phyloP scores from a whole-genome alignment of 2,888 invertebrate genomes.

The Acronicta leporina region DNA sequence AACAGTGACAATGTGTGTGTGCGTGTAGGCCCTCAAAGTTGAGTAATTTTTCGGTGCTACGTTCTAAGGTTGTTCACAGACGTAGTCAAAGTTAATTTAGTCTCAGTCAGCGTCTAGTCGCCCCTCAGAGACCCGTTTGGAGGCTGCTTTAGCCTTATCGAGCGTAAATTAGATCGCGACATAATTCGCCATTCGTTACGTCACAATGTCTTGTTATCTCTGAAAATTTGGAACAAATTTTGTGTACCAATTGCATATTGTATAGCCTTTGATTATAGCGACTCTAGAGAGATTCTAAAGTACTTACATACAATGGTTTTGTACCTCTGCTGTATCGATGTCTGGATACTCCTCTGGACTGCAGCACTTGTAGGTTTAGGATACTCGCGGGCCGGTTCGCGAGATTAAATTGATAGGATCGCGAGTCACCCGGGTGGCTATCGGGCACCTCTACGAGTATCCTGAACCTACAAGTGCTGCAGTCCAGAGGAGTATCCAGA shows the following conservation, averaged over 20 bases:
- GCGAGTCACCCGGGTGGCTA: not conserved
- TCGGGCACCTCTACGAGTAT: not conserved
- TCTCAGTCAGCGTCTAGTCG: not conserved
- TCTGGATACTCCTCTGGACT: too few species aligned
- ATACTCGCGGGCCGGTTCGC: not conserved
- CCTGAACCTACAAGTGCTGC: not conserved
- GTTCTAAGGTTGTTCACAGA: conserved; percentile 3
- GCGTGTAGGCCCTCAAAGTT: not conserved
- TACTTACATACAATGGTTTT: too few species aligned
- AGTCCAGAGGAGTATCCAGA: not conserved
- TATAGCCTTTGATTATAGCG: conserved; percentile 30
- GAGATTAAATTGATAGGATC: not conserved
- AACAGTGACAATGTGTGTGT: too few species aligned
- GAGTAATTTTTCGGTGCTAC: not conserved
- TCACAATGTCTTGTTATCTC: conserved; percentile 26
- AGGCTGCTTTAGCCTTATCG: conserved; percentile 28
- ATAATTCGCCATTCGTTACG: conserved; percentile 29
- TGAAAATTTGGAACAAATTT: conserved; percentile 25
- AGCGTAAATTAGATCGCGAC: conserved; percentile 34
- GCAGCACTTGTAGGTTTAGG: too few species aligned
- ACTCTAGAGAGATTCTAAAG: too few species aligned
- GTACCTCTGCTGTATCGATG: too few species aligned
- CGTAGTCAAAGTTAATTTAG: conserved; percentile 18
- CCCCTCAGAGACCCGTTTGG: conserved; percentile 5
- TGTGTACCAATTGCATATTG: conserved; percentile 23